Conservation (phyloP, 2,888 invertebrate species). For the Pemphredon lugubris region DNA sequence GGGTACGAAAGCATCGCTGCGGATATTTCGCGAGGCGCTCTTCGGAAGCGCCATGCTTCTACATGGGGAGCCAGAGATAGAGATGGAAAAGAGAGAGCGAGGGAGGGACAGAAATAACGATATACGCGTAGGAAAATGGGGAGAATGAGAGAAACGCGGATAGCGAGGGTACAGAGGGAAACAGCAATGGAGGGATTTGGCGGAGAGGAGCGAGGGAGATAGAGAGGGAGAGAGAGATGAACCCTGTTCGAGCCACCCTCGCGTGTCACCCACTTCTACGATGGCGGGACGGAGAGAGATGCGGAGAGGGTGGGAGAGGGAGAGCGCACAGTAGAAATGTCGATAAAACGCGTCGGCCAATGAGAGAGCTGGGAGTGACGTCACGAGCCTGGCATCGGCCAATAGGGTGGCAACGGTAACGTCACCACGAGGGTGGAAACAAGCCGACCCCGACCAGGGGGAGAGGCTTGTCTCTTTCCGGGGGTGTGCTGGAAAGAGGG, state of each 20-base stretch:
- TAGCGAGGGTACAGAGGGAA: slow-evolving; percentile 1
- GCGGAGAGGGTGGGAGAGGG: slow-evolving; percentile 7
- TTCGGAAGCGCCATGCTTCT: slow-evolving; percentile 67
- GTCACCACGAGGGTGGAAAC: slow-evolving; percentile 76
- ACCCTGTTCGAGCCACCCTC: slow-evolving; percentile 34
- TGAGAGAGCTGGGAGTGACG: slow-evolving; percentile 76
- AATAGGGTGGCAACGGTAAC: slow-evolving; percentile 75
- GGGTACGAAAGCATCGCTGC: slow-evolving; percentile 37
- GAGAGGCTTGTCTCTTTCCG: slow-evolving; percentile 74
- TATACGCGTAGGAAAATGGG: background rate
- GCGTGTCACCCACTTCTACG: slow-evolving; percentile 24
- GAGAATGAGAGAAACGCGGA: slow-evolving; percentile 3
- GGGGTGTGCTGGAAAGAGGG: slow-evolving; percentile 51
- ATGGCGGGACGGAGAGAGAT: slow-evolving; percentile 18
- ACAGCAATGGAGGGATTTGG: slow-evolving; percentile 1
- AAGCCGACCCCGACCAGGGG: slow-evolving; percentile 66
- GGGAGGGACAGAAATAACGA: background rate
- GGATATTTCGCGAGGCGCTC: slow-evolving; percentile 57
- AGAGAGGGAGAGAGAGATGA: slow-evolving; percentile 2
- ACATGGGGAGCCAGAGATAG: slow-evolving; percentile 19
- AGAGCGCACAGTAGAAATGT: slow-evolving; percentile 74
- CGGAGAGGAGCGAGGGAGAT: background rate
- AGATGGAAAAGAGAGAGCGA: slow-evolving; percentile 1
- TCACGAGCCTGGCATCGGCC: slow-evolving; percentile 75
- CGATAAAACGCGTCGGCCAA: slow-evolving; percentile 80